Evolutionary conservation across 92 coral and sea anemone genomes (phyloP), one percentile per base, ranked within the genome.

Genomic region (Muricea muricata): DNA sequence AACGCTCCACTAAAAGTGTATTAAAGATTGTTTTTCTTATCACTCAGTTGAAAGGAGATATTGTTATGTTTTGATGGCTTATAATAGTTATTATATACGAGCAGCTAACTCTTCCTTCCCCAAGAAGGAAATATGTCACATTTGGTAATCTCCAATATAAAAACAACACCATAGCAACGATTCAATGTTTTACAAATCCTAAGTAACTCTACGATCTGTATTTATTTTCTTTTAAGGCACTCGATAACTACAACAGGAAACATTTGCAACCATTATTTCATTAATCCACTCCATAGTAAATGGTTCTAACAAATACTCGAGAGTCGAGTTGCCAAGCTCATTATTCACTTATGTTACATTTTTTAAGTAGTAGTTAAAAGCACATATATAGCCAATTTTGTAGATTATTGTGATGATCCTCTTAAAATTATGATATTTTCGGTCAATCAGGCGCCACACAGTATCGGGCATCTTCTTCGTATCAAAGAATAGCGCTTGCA

Each of bases 111-210:
- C 20, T 57, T n/a, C 65, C 31, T 57, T 28, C 1, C 65, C 31
- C 25, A 57, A 57, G 65, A 57, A 57, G 65, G 65, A 57, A 57
- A 57, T 12, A 14, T 57, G 65, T n/a, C 65, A 57, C 10, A 28
- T 57, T 28, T 20, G 29, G 21, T 57, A 57, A 57, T 57, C 65
- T 57, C 11, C 65, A 57, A 28, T 45, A 57, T 7, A 20, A 57
- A 57, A 21, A 57, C 65, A 28, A 57, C 7, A 28, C 31, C 65
- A 57, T 57, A 57, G 65, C 65, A 57, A 57, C 65, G 65, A 21
- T 57, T 57, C 7, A 20, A n/a, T 57, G 30, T 54, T 54, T 0
- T 20, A 57, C 65, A 20, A 57, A 57, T 55, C 65, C 61, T 23
- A 54, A 17, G 61, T 54, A 17, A 54, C 61, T 7, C 25, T 54